Evolutionary conservation across 1,140 invertebrate genomes (phyloP).

Genomic region (Cydia strobilella): DNA sequence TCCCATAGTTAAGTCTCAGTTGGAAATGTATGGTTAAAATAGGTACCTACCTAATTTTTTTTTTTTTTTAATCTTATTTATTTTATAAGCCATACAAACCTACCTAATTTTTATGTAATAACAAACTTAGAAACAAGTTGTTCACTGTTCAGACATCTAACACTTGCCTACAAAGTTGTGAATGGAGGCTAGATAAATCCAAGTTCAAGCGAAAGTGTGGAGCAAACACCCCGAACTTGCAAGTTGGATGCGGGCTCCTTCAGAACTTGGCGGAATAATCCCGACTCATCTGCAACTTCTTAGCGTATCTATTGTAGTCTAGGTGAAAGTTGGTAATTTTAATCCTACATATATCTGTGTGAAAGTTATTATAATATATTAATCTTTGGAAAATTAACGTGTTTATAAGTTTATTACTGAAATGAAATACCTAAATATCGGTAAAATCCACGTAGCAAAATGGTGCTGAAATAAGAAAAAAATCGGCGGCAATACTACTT

Average conservation of each 20-base stretch:
- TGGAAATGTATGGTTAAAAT: too few species aligned
- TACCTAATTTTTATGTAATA: not conserved
- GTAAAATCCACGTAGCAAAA: too few species aligned
- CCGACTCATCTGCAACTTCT: not conserved
- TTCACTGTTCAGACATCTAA: not conserved
- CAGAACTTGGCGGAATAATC: conserved; percentile 9
- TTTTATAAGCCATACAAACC: too few species aligned
- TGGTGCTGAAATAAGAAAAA: too few species aligned
- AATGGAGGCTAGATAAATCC: conserved; percentile 20
- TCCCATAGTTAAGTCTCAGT: too few species aligned
- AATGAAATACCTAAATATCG: too few species aligned
- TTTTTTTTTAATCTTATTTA: too few species aligned
- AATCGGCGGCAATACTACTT: too few species aligned
- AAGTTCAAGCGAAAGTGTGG: conserved; percentile 12
- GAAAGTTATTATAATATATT: too few species aligned
- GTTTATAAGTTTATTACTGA: too few species aligned
- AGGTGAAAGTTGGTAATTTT: conserved; percentile 2
- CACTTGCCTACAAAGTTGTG: conserved; percentile 1
- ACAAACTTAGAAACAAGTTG: not conserved
- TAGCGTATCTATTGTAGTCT: not conserved
- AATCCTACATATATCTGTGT: not conserved
- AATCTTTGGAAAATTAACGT: not conserved
- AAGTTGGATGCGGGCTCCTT: conserved; percentile 23
- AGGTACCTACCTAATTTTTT: not conserved
- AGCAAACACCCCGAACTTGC: conserved; percentile 20